Conservation (phyloP, 2,888 invertebrate species). For the Agriopis aurantiaria region DNA sequence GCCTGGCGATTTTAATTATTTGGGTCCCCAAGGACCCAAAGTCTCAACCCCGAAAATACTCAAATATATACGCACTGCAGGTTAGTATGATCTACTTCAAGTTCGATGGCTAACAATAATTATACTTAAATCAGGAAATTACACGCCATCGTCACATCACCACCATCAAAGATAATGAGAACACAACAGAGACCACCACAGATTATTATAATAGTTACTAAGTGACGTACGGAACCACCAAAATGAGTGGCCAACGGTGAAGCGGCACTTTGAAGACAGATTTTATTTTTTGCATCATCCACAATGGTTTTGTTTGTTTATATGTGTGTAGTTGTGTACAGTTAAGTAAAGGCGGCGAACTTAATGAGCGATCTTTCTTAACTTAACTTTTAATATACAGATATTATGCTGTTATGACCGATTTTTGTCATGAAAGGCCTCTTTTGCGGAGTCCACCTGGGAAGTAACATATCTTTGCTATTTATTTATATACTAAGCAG, state of each 20-base stretch:
- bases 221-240: constrained; percentile 32
- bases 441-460: no score
- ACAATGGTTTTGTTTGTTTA: constrained; percentile 43
- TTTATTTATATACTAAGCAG: no score
- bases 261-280: constrained; percentile 36
- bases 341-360: constrained; percentile 39
- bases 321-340: constrained; percentile 40
- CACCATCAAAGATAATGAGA: neutral
- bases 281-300: constrained; percentile 38
- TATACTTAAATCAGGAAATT: no score
- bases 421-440: no score
- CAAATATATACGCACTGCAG: no score
- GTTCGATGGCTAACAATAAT: no score
- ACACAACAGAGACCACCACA: constrained; percentile 38
- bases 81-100: no score
- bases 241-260: constrained; percentile 23
- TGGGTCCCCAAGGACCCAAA: no score
- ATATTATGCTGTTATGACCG: no score
- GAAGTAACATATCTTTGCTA: neutral
- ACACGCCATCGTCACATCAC: neutral
- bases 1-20: no score
- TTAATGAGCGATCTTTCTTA: constrained; percentile 25
- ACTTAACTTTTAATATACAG: constrained; percentile 15
- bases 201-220: neutral
- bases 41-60: no score